Percentiles rank a stretch among this genome's conserved stretches.
Conservation (phyloP, 37 sponge, comb jelly and placozoan genomes). For the Spongia lamella region DNA sequence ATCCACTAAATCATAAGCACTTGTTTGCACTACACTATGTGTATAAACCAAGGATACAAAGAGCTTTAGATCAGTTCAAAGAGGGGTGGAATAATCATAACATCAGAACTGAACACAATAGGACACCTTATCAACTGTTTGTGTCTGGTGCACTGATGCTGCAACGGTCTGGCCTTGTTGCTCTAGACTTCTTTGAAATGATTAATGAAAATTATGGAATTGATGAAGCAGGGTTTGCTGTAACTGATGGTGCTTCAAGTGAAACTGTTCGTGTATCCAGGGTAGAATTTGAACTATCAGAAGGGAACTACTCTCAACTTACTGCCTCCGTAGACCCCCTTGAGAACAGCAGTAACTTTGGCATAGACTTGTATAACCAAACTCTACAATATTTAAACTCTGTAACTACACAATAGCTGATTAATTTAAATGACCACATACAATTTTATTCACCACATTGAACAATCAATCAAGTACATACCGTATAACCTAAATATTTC, state of each 20-base stretch:
- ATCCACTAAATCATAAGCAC: constrained; percentile 34
- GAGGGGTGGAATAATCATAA: constrained; percentile 48
- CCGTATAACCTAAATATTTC: no score
- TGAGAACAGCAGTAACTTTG: constrained; percentile 6
- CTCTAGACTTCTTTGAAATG: constrained; percentile 27
- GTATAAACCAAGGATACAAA: constrained; percentile 50
- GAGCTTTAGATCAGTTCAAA: constrained; percentile 10
- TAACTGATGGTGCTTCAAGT: neutral
- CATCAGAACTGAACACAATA: constrained; percentile 34
- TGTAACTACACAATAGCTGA: neutral
- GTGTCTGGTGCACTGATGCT: constrained; percentile 14
- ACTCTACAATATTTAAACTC: neutral
- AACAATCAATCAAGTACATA: no score
- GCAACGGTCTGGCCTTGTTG: constrained; percentile 24
- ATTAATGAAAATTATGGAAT: constrained; percentile 28
- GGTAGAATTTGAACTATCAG: neutral
- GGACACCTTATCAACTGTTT: constrained; percentile 37
- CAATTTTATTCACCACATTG: no score
- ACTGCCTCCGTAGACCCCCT: constrained; percentile 4
- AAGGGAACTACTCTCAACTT: neutral
- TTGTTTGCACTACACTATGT: constrained; percentile 54
- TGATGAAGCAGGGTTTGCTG: neutral
- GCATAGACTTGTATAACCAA: constrained; percentile 11
- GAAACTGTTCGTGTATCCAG: neutral
- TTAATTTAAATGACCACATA: neutral